A percentile compares a stretch with the other conserved stretches of the same genome.
Conservation (phyloP, 2,797 vertebrate species). For the Falco naumanni region DNA sequence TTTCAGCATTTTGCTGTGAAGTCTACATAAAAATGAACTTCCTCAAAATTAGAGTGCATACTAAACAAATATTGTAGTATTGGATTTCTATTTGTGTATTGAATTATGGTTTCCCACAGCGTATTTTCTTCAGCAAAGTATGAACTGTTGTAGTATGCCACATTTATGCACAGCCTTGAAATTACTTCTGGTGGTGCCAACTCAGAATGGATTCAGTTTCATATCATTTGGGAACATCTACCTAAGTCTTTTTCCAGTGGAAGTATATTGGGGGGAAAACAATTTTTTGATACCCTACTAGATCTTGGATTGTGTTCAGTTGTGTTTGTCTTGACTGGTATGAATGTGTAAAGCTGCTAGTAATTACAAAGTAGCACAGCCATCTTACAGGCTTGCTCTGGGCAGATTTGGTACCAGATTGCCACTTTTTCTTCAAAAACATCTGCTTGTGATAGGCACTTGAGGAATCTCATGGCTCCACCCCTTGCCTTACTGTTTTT, state of each 20-base stretch:
- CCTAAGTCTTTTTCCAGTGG: not conserved
- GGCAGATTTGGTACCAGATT: not conserved
- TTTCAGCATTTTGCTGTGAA: not conserved
- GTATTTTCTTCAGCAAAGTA: not conserved
- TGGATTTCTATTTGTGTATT: slow-evolving; percentile 5
- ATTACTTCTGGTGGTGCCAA: not conserved
- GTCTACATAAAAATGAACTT: not conserved
- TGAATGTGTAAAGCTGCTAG: not conserved
- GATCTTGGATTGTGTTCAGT: not conserved
- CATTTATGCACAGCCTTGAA: not conserved
- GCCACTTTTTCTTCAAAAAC: not conserved
- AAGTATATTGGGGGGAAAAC: not conserved
- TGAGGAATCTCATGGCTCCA: not conserved
- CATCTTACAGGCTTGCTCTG: not conserved
- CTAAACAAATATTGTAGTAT: slow-evolving; percentile 6
- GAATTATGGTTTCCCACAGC: slow-evolving; percentile 6
- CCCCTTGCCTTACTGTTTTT: not conserved
- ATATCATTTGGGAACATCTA: not conserved
- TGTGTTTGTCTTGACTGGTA: not conserved
- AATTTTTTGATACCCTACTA: not conserved
- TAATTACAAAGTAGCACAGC: not conserved
- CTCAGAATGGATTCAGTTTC: not conserved
- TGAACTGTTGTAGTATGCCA: not conserved
- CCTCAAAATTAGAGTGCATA: slow-evolving; percentile 19
- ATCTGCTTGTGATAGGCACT: not conserved